Conservation (phyloP, 1,140 invertebrate genomes). For the Eciton burchellii region DNA sequence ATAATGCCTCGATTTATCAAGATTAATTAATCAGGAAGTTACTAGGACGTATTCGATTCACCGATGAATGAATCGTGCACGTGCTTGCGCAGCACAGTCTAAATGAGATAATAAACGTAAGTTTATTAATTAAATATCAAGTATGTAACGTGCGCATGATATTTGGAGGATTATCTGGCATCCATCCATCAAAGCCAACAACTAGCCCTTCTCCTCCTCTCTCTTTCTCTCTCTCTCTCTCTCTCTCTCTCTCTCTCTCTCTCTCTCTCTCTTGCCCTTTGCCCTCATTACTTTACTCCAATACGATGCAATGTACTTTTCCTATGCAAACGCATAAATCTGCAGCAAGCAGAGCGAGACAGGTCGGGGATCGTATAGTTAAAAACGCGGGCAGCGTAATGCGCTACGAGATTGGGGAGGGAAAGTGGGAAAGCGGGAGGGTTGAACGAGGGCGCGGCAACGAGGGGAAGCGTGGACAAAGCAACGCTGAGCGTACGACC, state of each 20-base stretch:
- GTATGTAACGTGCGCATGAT: not conserved
- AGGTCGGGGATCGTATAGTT: slow-evolving; percentile 17
- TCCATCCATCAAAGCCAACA: slow-evolving; percentile 6
- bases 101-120: slow-evolving; percentile 22
- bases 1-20: not conserved
- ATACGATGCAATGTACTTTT: slow-evolving; percentile 20
- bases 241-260: too few species aligned
- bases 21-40: not conserved
- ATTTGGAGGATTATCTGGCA: slow-evolving; percentile 8
- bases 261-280: too few species aligned
- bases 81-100: not conserved
- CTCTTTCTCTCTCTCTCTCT: too few species aligned
- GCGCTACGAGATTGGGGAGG: not conserved
- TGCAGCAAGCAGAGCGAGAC: slow-evolving; percentile 14
- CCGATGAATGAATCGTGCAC: not conserved
- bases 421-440: slow-evolving; percentile 13
- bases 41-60: not conserved
- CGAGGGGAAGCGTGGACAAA: slow-evolving; percentile 26
- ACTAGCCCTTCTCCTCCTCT: not conserved
- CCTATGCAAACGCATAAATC: not conserved
- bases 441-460: not conserved
- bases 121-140: slow-evolving; percentile 22
- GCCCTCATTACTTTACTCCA: slow-evolving; percentile 5
- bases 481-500: slow-evolving; percentile 51
- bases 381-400: slow-evolving; percentile 20